phyloP scores from a whole-genome alignment of 1,140 invertebrate genomes.

The Macrosteles quadrilineatus region DNA sequence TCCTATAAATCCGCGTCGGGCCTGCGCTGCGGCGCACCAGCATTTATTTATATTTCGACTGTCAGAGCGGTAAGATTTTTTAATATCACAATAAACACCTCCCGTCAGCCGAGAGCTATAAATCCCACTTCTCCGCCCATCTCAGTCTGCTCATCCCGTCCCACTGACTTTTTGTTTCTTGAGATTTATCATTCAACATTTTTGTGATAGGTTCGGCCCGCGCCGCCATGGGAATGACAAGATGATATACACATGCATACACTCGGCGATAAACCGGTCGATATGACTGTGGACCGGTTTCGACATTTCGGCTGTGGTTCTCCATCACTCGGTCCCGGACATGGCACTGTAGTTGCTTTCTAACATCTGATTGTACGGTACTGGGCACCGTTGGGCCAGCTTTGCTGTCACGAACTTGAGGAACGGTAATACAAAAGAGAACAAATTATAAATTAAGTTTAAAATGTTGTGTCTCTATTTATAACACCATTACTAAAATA shows the following conservation, averaged over 20 bases:
- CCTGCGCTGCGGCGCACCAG: not conserved
- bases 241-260: constrained; percentile 25
- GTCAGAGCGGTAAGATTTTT: constrained; percentile 33
- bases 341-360: too few species aligned
- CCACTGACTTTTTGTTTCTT: constrained; percentile 26
- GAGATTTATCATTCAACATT: constrained; percentile 32
- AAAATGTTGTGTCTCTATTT: too few species aligned
- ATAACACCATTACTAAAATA: too few species aligned
- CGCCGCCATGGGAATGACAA: constrained; percentile 23
- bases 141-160: too few species aligned
- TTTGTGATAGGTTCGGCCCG: constrained; percentile 25
- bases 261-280: constrained; percentile 12
- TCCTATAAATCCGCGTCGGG: not conserved
- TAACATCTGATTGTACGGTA: too few species aligned
- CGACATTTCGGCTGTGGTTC: too few species aligned
- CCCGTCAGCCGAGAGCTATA: constrained; percentile 23
- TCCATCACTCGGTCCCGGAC: too few species aligned
- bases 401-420: too few species aligned
- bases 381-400: too few species aligned
- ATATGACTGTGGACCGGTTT: constrained; percentile 6
- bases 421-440: too few species aligned
- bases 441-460: too few species aligned
- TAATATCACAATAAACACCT: constrained; percentile 36
- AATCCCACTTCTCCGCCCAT: constrained; percentile 11
- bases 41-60: constrained; percentile 36